These are phyloP conservation scores for Erannis defoliaria DNA, from an alignment of 2,888 invertebrate species.

Conservation along the genomic window DNA sequence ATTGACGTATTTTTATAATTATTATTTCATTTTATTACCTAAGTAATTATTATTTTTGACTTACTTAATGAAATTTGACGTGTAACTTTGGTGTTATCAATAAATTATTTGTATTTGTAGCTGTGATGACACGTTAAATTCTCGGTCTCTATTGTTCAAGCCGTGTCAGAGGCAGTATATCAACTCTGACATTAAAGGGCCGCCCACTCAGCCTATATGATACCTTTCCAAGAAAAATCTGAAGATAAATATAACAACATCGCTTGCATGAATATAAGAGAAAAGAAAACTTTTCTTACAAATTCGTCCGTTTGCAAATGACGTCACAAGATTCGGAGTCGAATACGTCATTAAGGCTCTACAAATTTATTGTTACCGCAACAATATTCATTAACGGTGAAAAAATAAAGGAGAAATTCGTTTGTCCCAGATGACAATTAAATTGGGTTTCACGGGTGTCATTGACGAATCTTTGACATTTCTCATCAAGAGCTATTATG, in stretches of 20 bases:
- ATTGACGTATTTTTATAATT: too few relatives aligned
- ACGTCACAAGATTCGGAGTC: constrained; percentile 57
- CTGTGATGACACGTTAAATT: too few relatives aligned
- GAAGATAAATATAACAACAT: constrained; percentile 34
- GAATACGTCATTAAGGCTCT: constrained; percentile 57
- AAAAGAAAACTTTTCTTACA: constrained; percentile 39
- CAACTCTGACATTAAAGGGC: too few relatives aligned
- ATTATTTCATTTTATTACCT: too few relatives aligned
- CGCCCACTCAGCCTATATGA: not conserved
- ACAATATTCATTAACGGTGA: constrained; percentile 5
- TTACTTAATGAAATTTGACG: too few relatives aligned
- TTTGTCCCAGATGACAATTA: not conserved
- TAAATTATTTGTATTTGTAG: too few relatives aligned
- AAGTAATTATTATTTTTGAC: too few relatives aligned
- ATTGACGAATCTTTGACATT: constrained; percentile 65
- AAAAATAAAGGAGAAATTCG: constrained; percentile 22
- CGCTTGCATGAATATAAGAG: constrained; percentile 24
- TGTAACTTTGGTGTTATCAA: too few relatives aligned
- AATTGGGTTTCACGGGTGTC: constrained; percentile 48
- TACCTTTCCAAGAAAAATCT: constrained; percentile 11
- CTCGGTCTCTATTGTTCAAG: too few relatives aligned
- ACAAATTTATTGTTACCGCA: constrained; percentile 20
- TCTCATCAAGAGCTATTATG: constrained; percentile 60
- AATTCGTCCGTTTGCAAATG: constrained; percentile 50
- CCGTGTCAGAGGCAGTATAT: too few relatives aligned